Conservation (phyloP, 2,113 vertebrate genomes). For the Dunckerocampus dactyliophorus region DNA sequence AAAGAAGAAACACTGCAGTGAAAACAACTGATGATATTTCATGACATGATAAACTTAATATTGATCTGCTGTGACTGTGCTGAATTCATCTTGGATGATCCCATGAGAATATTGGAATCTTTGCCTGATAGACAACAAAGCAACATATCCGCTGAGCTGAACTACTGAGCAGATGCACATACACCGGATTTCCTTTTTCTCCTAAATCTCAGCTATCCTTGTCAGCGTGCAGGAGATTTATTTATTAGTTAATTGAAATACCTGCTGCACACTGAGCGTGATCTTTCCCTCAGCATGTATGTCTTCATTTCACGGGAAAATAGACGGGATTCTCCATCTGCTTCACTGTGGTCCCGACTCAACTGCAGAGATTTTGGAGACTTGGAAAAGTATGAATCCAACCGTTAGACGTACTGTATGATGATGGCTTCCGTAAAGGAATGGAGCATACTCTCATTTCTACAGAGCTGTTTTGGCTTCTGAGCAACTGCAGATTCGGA, state of each 20-base stretch:
- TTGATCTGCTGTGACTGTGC: slow-evolving; percentile 8
- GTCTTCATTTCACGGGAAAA: slow-evolving; percentile 34
- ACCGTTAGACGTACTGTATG: neutral
- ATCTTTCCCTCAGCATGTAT: slow-evolving; percentile 2
- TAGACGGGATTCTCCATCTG: slow-evolving; percentile 10
- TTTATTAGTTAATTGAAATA: slow-evolving; percentile 28
- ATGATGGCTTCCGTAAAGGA: slow-evolving; percentile 5
- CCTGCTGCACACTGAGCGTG: slow-evolving; percentile 31
- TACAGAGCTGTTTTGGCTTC: neutral
- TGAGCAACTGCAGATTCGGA: slow-evolving; percentile 15
- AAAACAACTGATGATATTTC: neutral
- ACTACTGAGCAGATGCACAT: slow-evolving; percentile 45
- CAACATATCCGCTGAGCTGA: slow-evolving; percentile 30
- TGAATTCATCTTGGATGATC: neutral
- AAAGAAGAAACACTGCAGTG: neutral
- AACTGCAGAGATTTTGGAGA: neutral
- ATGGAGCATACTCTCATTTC: neutral
- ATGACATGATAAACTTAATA: slow-evolving; percentile 10
- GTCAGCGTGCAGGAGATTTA: slow-evolving; percentile 36
- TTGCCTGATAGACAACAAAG: slow-evolving; percentile 15
- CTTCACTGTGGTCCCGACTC: neutral
- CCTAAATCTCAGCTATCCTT: slow-evolving; percentile 32
- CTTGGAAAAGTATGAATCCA: slow-evolving; percentile 5
- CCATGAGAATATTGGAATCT: slow-evolving; percentile 7
- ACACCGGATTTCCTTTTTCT: slow-evolving; percentile 51